These are phyloP conservation scores for Anabacerthia variegaticeps DNA, from an alignment of 2,797 vertebrate genomes.

Conservation along the genomic window DNA sequence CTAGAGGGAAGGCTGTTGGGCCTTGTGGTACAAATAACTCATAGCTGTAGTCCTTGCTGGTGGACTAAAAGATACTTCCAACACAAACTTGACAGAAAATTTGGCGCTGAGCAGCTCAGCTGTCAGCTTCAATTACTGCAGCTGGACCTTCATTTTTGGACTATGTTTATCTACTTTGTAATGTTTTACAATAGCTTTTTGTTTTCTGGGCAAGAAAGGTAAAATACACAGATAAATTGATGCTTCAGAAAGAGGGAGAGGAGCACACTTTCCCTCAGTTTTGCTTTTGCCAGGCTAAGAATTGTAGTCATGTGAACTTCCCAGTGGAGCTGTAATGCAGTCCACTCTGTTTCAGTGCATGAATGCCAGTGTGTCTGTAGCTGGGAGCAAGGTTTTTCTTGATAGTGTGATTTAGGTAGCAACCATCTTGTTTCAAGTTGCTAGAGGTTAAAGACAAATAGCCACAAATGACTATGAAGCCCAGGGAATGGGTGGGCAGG, in stretches of 20 bases:
- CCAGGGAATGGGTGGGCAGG: not conserved
- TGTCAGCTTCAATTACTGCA: not conserved
- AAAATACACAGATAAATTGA: not conserved
- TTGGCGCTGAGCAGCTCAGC: not conserved
- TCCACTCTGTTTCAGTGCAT: not conserved
- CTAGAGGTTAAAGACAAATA: not conserved
- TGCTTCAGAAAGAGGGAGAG: not conserved
- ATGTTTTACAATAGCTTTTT: not conserved
- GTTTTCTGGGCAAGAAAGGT: not conserved
- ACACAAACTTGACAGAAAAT: not conserved
- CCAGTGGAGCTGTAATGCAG: not conserved
- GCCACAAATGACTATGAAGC: not conserved
- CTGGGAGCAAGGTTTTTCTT: not conserved
- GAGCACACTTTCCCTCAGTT: not conserved
- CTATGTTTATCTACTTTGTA: not conserved
- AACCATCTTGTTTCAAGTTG: not conserved
- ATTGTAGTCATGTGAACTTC: accelerated
- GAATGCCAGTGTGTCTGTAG: not conserved
- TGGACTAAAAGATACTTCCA: not conserved
- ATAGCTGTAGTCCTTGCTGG: not conserved
- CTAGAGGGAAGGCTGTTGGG: not conserved
- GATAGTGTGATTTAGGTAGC: not conserved
- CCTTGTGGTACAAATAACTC: not conserved
- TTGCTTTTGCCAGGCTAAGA: not conserved
- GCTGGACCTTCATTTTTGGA: not conserved